Conservation (phyloP, 2,888 invertebrate species). For the Heteropelma amictum region DNA sequence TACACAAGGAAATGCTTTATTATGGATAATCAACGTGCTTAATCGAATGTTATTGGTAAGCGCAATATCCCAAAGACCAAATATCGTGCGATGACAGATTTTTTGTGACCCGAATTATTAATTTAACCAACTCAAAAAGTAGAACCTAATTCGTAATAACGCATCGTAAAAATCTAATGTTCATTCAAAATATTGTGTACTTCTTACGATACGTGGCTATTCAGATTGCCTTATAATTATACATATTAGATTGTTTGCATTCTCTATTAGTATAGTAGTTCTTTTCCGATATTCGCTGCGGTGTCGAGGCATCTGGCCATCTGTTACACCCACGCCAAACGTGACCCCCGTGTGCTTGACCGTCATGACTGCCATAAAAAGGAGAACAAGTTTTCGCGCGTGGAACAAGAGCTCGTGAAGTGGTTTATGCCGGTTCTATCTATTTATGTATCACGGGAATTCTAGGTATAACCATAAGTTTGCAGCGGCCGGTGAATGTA, state of each 20-base stretch:
- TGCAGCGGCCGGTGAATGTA: not conserved
- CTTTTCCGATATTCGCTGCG: not conserved
- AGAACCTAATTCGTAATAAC: too few species aligned
- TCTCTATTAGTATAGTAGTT: not conserved
- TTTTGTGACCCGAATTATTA: too few species aligned
- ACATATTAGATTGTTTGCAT: not conserved
- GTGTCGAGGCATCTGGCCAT: conserved; percentile 33
- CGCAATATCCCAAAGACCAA: too few species aligned
- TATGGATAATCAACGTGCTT: too few species aligned
- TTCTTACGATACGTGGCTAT: not conserved
- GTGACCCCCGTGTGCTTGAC: conserved; percentile 52
- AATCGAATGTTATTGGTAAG: too few species aligned
- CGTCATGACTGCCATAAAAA: conserved; percentile 48
- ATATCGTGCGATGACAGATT: too few species aligned
- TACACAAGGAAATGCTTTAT: too few species aligned
- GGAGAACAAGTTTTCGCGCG: conserved; percentile 60
- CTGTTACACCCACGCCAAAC: conserved; percentile 60
- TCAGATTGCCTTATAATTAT: not conserved
- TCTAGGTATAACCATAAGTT: conserved; percentile 8
- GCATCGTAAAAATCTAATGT: too few species aligned
- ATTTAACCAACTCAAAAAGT: too few species aligned
- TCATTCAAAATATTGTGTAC: not conserved
- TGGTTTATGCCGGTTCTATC: conserved; percentile 57
- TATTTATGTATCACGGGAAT: conserved; percentile 47
- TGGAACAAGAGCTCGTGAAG: conserved; percentile 59